These are phyloP conservation scores for Recurvirostra avosetta DNA, from an alignment of 2,113 vertebrate genomes.

Conservation along the genomic window DNA sequence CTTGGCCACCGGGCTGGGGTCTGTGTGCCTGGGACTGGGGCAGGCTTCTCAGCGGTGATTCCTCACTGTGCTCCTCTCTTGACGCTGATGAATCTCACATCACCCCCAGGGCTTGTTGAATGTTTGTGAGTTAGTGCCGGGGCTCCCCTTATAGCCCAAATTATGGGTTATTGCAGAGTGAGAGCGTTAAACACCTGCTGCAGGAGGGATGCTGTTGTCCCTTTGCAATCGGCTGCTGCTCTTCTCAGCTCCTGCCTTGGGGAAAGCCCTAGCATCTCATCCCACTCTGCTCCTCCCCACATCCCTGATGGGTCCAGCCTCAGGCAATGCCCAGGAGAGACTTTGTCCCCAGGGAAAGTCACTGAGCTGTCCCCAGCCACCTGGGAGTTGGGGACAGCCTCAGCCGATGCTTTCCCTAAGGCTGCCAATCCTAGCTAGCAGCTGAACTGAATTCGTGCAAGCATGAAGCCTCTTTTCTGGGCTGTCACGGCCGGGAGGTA, in stretches of 20 bases:
- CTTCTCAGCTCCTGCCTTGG: neutral
- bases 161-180: neutral
- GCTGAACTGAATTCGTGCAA: neutral
- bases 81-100: neutral
- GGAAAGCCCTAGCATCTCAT: neutral
- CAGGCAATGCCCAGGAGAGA: neutral
- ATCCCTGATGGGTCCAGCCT: neutral
- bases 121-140: neutral
- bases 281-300: neutral
- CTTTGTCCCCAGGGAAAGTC: neutral
- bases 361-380: accelerated
- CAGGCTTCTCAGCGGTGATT: accelerated
- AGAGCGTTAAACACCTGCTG: neutral
- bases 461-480: neutral
- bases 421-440: neutral
- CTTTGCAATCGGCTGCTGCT: neutral
- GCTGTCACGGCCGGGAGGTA: too few relatives aligned
- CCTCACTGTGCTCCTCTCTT: neutral
- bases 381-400: neutral
- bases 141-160: neutral
- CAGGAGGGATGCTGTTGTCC: neutral
- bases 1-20: accelerated
- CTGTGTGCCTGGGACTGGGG: neutral
- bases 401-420: neutral
- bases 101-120: neutral